Conservation (phyloP, 2,113 vertebrate species). For the Pyxicephalus adspersus region DNA sequence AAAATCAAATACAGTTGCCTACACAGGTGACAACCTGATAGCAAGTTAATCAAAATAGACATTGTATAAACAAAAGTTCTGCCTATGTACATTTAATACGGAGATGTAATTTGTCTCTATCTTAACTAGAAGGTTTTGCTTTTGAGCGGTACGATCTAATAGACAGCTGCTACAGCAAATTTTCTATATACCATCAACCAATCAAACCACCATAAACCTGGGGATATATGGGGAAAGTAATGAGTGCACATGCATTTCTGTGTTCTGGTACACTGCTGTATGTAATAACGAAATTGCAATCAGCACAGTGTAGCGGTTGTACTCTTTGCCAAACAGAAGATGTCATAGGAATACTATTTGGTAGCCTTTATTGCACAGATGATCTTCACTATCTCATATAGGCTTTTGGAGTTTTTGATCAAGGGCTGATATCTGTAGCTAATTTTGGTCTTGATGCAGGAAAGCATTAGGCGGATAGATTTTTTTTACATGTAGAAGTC, state of each 20-base stretch:
- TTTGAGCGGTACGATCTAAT: too few species aligned
- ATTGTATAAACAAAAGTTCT: too few species aligned
- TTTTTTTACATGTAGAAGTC: constrained; percentile 5
- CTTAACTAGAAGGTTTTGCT: too few species aligned
- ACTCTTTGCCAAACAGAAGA: constrained; percentile 21
- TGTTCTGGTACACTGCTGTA: constrained; percentile 42
- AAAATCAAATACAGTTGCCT: too few species aligned
- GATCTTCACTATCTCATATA: constrained; percentile 22
- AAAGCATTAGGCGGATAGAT: neutral
- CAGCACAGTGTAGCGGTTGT: constrained; percentile 11
- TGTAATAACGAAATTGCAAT: constrained; percentile 33
- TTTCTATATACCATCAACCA: too few species aligned
- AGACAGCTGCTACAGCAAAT: too few species aligned
- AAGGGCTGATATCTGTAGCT: neutral
- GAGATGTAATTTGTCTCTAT: too few species aligned
- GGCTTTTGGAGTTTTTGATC: neutral
- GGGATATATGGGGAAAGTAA: constrained; percentile 26
- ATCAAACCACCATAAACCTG: constrained; percentile 1
- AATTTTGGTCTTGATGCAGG: neutral
- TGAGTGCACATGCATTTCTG: constrained; percentile 25
- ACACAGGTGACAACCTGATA: too few species aligned
- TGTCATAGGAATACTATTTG: constrained; percentile 32
- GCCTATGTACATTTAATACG: too few species aligned
- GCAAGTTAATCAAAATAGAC: too few species aligned
- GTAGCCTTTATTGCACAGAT: constrained; percentile 33